Evolutionary conservation across 2,888 invertebrate species (phyloP).

Genomic region (Autographa pulchrina): DNA sequence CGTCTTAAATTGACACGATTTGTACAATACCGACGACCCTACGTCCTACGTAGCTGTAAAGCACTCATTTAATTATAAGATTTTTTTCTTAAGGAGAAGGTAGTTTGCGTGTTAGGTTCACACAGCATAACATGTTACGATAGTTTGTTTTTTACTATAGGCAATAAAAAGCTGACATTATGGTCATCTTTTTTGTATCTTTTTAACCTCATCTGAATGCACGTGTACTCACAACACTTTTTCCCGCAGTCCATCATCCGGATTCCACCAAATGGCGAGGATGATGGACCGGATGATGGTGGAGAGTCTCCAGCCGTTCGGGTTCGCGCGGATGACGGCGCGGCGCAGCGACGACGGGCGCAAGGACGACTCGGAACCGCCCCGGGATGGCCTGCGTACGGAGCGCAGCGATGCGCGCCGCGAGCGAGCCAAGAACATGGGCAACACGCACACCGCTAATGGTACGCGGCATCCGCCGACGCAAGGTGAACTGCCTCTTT

Average conservation of each 20-base stretch:
- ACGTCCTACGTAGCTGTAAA: no score
- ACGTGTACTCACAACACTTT: neutral
- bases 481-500: slow-evolving; percentile 70
- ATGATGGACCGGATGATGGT: slow-evolving; percentile 93
- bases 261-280: slow-evolving; percentile 92
- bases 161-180: no score
- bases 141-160: no score
- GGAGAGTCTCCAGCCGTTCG: slow-evolving; percentile 91
- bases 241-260: slow-evolving; percentile 86
- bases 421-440: slow-evolving; percentile 68
- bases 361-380: slow-evolving; percentile 64
- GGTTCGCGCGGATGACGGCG: slow-evolving; percentile 91
- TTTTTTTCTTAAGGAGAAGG: no score
- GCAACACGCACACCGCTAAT: slow-evolving; percentile 72
- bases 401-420: slow-evolving; percentile 73
- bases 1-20: neutral
- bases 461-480: slow-evolving; percentile 85
- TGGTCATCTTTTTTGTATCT: no score
- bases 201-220: no score
- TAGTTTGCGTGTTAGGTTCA: no score
- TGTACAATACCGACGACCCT: neutral
- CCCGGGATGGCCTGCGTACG: slow-evolving; percentile 76
- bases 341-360: slow-evolving; percentile 76
- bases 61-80: no score
- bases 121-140: no score